A percentile compares a stretch with the other conserved stretches of the same genome.
These are phyloP conservation scores for Tolypeutes matacus DNA, from an alignment of 2,797 vertebrate genomes.

Conservation along the genomic window DNA sequence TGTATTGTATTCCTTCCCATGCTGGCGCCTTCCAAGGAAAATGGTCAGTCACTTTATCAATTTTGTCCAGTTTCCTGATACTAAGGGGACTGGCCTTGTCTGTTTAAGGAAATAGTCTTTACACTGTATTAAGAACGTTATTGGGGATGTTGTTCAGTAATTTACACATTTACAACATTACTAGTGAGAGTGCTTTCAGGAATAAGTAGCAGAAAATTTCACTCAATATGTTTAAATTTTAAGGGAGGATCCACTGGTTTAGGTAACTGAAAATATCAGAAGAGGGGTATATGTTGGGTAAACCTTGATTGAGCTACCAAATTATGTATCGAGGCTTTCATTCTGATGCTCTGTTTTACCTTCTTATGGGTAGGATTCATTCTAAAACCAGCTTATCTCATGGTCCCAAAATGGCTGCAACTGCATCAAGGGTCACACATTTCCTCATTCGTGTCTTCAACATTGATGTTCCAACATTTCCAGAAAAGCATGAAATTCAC, in stretches of 20 bases:
- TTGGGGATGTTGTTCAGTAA: neutral
- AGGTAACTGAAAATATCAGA: slow-evolving; percentile 22
- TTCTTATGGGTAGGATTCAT: neutral
- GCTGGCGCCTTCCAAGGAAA: neutral
- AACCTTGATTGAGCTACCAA: neutral
- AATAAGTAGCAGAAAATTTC: slow-evolving; percentile 28
- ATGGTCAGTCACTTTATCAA: neutral
- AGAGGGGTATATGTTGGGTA: neutral
- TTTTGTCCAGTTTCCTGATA: neutral
- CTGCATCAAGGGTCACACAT: neutral
- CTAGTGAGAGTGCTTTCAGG: neutral
- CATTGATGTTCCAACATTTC: neutral
- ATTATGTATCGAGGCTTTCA: neutral
- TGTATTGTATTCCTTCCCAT: neutral
- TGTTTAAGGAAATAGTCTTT: neutral
- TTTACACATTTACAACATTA: neutral
- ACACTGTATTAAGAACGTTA: neutral
- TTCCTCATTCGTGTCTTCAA: slow-evolving; percentile 1
- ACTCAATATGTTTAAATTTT: neutral
- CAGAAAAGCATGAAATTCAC: neutral
- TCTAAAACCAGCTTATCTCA: neutral
- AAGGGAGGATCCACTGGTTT: neutral
- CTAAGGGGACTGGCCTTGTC: neutral
- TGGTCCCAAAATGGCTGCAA: neutral
- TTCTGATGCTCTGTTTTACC: neutral